A percentile compares a stretch with the other conserved stretches of the same genome.
Evolutionary conservation across 1,140 invertebrate species (phyloP).

Genomic region (Drosophila bocqueti): DNA sequence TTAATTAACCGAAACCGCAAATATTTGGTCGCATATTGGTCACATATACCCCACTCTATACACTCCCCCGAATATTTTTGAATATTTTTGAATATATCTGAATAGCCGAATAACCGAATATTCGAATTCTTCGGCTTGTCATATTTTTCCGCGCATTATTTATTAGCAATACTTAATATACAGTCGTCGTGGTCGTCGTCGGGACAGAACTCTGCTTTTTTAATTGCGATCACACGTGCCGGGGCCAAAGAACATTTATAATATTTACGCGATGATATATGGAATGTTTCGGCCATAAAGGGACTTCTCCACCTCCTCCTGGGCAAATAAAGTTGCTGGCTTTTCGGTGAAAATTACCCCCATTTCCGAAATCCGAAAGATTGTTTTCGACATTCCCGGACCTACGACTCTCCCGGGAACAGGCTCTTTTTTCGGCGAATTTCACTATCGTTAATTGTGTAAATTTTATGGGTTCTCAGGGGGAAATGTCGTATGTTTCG

Average conservation of each 20-base stretch:
- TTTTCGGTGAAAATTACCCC: not conserved
- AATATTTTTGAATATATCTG: not conserved
- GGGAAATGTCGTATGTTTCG: not conserved
- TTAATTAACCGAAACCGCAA: constrained; percentile 65
- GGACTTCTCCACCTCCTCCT: constrained; percentile 44
- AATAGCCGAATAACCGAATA: not conserved
- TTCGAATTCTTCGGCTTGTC: constrained; percentile 52
- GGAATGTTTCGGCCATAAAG: constrained; percentile 69
- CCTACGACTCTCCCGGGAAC: constrained; percentile 15
- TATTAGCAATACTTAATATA: constrained; percentile 82
- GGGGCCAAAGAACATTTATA: constrained; percentile 37
- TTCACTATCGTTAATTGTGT: constrained; percentile 13
- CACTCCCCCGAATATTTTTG: not conserved
- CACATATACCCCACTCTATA: constrained; percentile 18
- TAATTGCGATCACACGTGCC: constrained; percentile 80
- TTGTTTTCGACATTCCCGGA: constrained; percentile 5
- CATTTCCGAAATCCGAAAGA: not conserved
- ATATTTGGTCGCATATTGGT: constrained; percentile 39
- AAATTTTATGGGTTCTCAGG: constrained; percentile 7
- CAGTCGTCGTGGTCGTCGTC: constrained; percentile 25
- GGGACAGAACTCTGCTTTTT: constrained; percentile 40
- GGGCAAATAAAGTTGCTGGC: not conserved
- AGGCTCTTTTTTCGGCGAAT: constrained; percentile 7
- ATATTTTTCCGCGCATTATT: constrained; percentile 70
- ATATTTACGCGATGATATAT: constrained; percentile 68